These are phyloP conservation scores for Rhagium mordax DNA, from an alignment of 2,888 invertebrate genomes.

Conservation along the genomic window DNA sequence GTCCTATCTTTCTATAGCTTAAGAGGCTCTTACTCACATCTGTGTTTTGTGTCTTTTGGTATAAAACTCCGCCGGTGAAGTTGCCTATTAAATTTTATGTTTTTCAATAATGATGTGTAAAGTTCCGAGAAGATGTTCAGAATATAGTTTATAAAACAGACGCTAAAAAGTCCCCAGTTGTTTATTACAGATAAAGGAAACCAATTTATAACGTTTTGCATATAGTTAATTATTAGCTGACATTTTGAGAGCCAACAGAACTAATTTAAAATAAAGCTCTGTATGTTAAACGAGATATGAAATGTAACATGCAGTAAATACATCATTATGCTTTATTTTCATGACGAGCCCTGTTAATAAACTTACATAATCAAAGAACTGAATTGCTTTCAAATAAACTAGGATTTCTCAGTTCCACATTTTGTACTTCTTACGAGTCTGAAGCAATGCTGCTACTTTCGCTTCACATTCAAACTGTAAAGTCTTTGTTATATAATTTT, in stretches of 20 bases:
- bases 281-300: not conserved
- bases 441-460: too few relatives aligned
- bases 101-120: constrained; percentile 1
- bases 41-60: constrained; percentile 18
- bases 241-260: not conserved
- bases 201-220: not conserved
- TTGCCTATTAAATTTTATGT: constrained; percentile 29
- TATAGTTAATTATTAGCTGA: not conserved
- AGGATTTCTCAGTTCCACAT: too few relatives aligned
- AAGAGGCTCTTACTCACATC: constrained; percentile 28
- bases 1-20: constrained; percentile 13
- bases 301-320: not conserved
- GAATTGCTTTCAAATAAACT: too few relatives aligned
- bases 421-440: too few relatives aligned
- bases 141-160: not conserved
- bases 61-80: constrained; percentile 5
- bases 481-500: too few relatives aligned
- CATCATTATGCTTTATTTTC: too few relatives aligned
- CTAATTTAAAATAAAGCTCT: not conserved
- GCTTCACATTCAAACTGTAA: too few relatives aligned
- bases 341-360: too few relatives aligned
- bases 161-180: not conserved
- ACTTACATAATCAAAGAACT: too few relatives aligned
- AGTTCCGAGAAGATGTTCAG: not conserved
- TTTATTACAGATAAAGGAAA: not conserved